Conservation (phyloP, 2,113 vertebrate genomes). For the mouse (Mus musculus) region DNA sequence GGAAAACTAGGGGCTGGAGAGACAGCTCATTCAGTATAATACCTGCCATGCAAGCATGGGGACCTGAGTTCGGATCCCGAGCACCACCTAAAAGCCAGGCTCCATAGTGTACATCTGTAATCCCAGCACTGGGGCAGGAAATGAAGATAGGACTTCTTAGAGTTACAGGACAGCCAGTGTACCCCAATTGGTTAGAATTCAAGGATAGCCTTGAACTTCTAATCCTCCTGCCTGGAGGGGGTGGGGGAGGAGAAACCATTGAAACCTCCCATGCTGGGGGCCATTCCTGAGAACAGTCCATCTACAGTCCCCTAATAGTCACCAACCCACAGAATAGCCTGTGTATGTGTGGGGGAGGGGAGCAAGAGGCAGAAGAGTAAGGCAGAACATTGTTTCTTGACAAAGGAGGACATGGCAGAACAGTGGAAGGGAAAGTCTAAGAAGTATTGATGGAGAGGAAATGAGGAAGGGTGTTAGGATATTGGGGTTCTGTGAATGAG, state of each 20-base stretch:
- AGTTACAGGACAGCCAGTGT: neutral
- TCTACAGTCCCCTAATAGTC: neutral
- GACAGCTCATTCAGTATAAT: neutral
- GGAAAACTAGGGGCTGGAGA: no score
- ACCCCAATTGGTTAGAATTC: neutral
- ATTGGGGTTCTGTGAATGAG: neutral
- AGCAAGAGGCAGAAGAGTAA: conserved; percentile 22
- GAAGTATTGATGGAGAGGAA: neutral
- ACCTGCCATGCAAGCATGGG: neutral
- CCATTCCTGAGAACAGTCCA: neutral
- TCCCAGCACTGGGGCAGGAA: neutral
- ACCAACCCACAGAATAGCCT: neutral
- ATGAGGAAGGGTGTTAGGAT: neutral
- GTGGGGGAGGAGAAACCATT: neutral
- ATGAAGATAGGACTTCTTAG: neutral
- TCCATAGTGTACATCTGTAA: neutral
- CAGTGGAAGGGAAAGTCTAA: neutral
- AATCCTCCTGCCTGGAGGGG: no score
- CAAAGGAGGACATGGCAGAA: neutral
- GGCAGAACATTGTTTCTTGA: neutral
- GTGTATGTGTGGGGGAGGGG: neutral
- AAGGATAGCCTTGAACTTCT: neutral
- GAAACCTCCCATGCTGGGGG: neutral
- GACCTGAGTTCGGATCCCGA: neutral
- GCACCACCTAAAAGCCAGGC: neutral